Evolutionary conservation across 2,888 invertebrate species (phyloP).

Genomic region (Theretra japonica): DNA sequence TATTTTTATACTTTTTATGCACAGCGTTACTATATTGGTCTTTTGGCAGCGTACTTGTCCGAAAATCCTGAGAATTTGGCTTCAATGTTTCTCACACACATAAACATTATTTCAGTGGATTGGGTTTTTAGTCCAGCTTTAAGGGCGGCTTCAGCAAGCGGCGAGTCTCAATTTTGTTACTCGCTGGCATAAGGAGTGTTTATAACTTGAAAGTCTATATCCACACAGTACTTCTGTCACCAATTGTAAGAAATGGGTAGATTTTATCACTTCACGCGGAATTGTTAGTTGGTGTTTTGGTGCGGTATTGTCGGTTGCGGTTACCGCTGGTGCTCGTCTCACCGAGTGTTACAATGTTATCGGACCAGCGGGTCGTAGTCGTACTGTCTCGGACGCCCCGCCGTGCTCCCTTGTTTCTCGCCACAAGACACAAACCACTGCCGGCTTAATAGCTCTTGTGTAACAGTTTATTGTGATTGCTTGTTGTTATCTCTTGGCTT

Average conservation of each 20-base stretch:
- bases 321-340: neutral
- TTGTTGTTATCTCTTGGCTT: constrained; percentile 5
- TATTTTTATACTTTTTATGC: neutral
- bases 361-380: neutral
- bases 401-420: constrained; percentile 15
- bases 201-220: no score
- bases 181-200: no score
- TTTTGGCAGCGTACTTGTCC: no score
- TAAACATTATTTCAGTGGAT: no score
- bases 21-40: neutral
- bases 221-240: neutral
- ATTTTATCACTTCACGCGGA: neutral
- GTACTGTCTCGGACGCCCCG: neutral
- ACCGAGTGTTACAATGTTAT: neutral
- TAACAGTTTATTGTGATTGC: constrained; percentile 17
- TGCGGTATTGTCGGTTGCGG: neutral
- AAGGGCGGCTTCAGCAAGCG: no score
- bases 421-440: neutral
- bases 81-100: no score
- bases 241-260: neutral
- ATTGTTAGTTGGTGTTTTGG: neutral
- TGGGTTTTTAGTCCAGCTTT: no score
- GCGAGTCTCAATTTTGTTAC: no score
- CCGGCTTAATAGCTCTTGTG: constrained; percentile 9
- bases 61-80: no score